Percentiles rank a stretch among this genome's conserved stretches.
Conservation (phyloP, 2,797 vertebrate genomes). For the Channallabes apus region DNA sequence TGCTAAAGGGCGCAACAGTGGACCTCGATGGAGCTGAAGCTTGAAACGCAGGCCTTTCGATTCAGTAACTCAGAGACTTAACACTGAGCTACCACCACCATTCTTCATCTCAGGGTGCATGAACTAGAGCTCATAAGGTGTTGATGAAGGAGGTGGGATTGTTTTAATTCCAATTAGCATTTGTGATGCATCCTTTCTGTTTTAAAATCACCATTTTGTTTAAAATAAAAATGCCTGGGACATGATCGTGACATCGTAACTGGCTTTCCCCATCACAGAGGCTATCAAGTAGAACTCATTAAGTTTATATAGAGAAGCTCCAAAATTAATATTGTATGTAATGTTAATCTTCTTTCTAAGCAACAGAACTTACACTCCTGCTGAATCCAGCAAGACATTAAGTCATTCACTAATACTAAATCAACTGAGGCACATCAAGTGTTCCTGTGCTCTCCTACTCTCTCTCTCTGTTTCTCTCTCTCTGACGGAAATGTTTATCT, state of each 20-base stretch:
- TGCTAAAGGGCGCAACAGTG: no score
- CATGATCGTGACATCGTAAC: not conserved
- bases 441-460: not conserved
- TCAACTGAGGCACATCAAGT: slow-evolving; percentile 63
- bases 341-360: not conserved
- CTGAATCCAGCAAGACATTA: slow-evolving; percentile 57
- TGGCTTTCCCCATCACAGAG: not conserved
- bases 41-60: no score
- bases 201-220: not conserved
- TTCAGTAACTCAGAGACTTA: no score
- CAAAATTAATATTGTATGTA: not conserved
- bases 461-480: not conserved
- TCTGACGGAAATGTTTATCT: slow-evolving; percentile 71
- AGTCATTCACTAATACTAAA: slow-evolving; percentile 68
- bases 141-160: not conserved
- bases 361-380: not conserved
- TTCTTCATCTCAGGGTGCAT: not conserved
- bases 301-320: not conserved
- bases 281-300: not conserved
- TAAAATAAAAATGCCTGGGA: not conserved
- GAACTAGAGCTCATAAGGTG: not conserved
- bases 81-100: no score
- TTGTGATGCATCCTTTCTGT: not conserved
- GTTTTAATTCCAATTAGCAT: not conserved
- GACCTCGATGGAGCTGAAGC: no score